Conservation (phyloP, 2,113 vertebrate species). For the Ancistrus triradiatus region DNA sequence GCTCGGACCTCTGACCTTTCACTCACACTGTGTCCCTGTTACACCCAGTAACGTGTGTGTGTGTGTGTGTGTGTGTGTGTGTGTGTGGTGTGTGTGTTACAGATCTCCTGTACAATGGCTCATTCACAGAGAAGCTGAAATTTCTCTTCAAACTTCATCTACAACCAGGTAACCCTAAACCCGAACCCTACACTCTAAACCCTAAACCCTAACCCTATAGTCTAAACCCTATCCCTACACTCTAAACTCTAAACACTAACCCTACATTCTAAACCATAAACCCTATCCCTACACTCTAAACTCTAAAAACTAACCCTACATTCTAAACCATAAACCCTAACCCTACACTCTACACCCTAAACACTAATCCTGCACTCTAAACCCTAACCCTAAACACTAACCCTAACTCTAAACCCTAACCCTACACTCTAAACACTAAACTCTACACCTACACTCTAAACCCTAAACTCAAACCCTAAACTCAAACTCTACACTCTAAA, state of each 20-base stretch:
- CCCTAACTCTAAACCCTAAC: too few species aligned
- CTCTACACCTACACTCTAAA: neutral
- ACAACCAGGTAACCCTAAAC: conserved; percentile 76
- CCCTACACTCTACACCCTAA: too few species aligned
- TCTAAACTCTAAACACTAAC: too few species aligned
- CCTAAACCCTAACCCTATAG: neutral
- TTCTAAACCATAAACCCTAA: neutral
- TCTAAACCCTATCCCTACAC: neutral
- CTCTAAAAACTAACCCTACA: neutral
- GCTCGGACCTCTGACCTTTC: neutral
- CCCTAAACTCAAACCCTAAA: too few species aligned
- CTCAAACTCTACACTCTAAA: too few species aligned
- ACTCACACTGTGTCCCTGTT: neutral
- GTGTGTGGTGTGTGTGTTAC: conserved; percentile 34
- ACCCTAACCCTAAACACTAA: neutral
- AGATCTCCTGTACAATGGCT: conserved; percentile 87
- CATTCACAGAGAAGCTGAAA: conserved; percentile 93
- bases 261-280: neutral
- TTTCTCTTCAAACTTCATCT: conserved; percentile 95
- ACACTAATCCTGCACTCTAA: neutral
- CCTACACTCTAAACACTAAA: neutral
- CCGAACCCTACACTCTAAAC: neutral
- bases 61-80: conserved; percentile 22
- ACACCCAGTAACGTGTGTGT: conserved; percentile 3
- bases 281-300: too few species aligned